Evolutionary conservation across 2,797 vertebrate species (phyloP).

Genomic region (Apogon talboti): DNA sequence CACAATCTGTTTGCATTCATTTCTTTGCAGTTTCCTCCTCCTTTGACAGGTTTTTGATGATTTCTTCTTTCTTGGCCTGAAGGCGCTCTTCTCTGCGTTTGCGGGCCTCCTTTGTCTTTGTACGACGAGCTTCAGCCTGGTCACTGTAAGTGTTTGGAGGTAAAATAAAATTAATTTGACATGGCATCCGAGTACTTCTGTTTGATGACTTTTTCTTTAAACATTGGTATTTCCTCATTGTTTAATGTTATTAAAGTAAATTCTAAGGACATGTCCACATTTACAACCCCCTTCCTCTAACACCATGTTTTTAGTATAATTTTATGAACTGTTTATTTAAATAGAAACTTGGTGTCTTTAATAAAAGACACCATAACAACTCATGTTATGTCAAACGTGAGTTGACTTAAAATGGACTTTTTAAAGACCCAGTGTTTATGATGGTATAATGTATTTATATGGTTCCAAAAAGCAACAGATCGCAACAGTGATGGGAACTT

Average conservation of each 20-base stretch:
- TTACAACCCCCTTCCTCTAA: neutral
- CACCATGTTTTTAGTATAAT: too few species aligned
- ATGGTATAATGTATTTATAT: too few species aligned
- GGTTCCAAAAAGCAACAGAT: too few species aligned
- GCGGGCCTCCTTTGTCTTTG: slow-evolving; percentile 95
- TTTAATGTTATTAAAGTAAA: neutral
- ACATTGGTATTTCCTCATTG: too few species aligned
- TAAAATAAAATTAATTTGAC: neutral
- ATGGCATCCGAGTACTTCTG: neutral
- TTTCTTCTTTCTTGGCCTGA: slow-evolving; percentile 96
- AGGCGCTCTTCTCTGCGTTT: slow-evolving; percentile 94
- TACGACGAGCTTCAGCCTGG: slow-evolving; percentile 95
- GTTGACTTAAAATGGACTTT: too few species aligned
- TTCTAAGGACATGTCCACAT: neutral
- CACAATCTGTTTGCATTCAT: slow-evolving; percentile 67
- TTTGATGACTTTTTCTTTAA: too few species aligned
- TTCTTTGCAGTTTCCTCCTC: slow-evolving; percentile 94
- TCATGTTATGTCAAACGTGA: too few species aligned
- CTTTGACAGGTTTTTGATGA: slow-evolving; percentile 95
- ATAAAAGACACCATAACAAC: too few species aligned
- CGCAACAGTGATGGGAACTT: slow-evolving; percentile 77
- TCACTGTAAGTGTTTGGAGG: slow-evolving; percentile 79
- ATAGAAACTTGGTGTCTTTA: too few species aligned
- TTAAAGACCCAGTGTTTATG: too few species aligned
- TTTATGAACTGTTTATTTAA: too few species aligned